Conservation (phyloP, 2,113 vertebrate species). For the Globicephala melas region DNA sequence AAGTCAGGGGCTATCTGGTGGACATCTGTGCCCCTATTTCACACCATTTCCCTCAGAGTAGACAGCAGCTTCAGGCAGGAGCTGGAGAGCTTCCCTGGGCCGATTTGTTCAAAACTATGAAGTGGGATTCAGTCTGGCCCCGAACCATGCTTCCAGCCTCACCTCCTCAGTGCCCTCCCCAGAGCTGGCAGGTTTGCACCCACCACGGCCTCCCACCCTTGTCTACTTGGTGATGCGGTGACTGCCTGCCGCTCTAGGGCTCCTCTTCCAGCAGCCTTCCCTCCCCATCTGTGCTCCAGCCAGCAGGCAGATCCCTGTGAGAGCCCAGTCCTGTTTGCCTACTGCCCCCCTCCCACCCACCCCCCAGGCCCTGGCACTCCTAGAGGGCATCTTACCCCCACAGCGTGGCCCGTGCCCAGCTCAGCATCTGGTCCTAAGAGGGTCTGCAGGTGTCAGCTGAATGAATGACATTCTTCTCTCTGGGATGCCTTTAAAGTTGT, state of each 20-base stretch:
- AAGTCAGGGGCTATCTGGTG: neutral
- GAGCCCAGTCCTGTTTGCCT: neutral
- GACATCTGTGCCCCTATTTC: neutral
- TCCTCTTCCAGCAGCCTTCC: neutral
- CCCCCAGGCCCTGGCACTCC: neutral
- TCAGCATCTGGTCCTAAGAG: neutral
- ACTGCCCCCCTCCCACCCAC: neutral
- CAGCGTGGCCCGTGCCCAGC: neutral
- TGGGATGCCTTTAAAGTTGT: neutral
- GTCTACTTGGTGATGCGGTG: fast-evolving
- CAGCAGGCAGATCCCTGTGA: neutral
- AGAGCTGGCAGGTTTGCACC: neutral
- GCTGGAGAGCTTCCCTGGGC: neutral
- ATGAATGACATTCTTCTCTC: slow-evolving; percentile 3
- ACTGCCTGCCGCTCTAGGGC: neutral
- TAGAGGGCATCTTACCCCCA: neutral
- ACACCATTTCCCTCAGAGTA: neutral
- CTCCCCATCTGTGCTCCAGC: neutral
- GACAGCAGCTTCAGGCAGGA: neutral
- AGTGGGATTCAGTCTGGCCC: neutral
- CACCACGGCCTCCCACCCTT: neutral
- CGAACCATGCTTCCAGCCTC: neutral
- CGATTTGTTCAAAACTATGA: neutral
- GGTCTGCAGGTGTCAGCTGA: neutral
- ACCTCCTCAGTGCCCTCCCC: neutral